Conservation (phyloP, 2,888 invertebrate species). For the Frankliniella intonsa region DNA sequence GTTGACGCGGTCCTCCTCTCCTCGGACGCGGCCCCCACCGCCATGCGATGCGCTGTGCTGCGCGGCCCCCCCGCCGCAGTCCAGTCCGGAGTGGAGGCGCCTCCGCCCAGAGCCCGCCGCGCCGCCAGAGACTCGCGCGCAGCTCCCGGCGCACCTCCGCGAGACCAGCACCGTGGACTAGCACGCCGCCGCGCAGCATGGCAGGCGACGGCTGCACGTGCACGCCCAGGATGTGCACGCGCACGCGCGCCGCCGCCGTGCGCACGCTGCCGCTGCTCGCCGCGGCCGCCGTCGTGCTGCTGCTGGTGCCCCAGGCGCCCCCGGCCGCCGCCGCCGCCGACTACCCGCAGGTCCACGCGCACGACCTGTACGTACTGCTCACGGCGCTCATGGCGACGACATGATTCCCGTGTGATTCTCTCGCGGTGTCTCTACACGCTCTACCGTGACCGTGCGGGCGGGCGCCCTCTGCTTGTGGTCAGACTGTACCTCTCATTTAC, state of each 20-base stretch:
- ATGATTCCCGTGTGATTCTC: neutral
- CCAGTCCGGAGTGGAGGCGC: too few relatives aligned
- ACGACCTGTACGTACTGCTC: constrained; percentile 10
- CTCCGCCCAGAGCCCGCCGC: too few relatives aligned
- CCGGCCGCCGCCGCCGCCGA: neutral
- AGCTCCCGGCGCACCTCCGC: too few relatives aligned
- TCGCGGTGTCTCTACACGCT: neutral
- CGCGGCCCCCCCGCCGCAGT: too few relatives aligned
- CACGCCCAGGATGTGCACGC: neutral
- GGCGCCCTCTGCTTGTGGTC: too few relatives aligned
- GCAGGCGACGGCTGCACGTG: neutral
- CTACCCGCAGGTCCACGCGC: neutral
- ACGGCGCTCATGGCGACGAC: neutral
- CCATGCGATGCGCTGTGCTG: neutral
- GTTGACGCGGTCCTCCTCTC: neutral
- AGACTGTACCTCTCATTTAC: too few relatives aligned
- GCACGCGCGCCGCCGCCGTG: neutral
- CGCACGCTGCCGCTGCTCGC: neutral
- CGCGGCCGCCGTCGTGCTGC: neutral
- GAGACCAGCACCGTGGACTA: neutral
- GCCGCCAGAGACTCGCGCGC: too few relatives aligned
- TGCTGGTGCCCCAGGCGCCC: neutral
- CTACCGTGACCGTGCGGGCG: too few relatives aligned
- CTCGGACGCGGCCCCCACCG: neutral
- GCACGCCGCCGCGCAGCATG: neutral